These are phyloP conservation scores for Tenthredo notha DNA, from an alignment of 2,888 invertebrate species.

Conservation along the genomic window DNA sequence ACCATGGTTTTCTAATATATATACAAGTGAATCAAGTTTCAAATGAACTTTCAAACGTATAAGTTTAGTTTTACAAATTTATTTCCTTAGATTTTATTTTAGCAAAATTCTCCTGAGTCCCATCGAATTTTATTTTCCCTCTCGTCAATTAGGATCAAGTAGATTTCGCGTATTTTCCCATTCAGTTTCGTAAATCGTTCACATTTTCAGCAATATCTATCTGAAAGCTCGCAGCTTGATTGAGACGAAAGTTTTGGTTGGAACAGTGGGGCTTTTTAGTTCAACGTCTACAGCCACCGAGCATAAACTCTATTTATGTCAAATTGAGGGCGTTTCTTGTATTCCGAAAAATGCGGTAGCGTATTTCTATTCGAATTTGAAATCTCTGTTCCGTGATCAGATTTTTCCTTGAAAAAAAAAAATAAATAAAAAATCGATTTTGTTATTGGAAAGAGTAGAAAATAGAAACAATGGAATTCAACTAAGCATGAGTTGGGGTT, in stretches of 20 bases:
- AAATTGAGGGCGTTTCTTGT: not conserved
- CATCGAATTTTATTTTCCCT: not conserved
- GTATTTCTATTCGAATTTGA: conserved; percentile 12
- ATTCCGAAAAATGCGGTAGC: not conserved
- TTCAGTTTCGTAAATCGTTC: not conserved
- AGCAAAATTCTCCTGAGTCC: not conserved
- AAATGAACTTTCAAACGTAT: conserved; percentile 11
- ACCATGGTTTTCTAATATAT: not conserved
- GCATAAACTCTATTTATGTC: not conserved
- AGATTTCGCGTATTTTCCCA: not conserved
- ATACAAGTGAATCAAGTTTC: conserved; percentile 33
- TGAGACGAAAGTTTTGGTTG: not conserved
- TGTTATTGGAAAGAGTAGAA: conserved; percentile 46
- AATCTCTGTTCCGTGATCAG: conserved; percentile 8
- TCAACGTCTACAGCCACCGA: not conserved
- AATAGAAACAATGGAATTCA: conserved; percentile 68
- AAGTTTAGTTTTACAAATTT: conserved; percentile 35
- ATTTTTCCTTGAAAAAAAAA: not conserved
- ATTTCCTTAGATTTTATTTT: conserved; percentile 25
- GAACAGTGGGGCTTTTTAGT: not conserved
- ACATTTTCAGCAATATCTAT: not conserved
- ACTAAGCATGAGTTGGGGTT: conserved; percentile 59
- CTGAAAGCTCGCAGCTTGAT: not conserved
- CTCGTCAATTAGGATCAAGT: conserved; percentile 3
- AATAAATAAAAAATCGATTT: not conserved